phyloP scores from a whole-genome alignment of 2,888 invertebrate species.

The Mellilla xanthometata region DNA sequence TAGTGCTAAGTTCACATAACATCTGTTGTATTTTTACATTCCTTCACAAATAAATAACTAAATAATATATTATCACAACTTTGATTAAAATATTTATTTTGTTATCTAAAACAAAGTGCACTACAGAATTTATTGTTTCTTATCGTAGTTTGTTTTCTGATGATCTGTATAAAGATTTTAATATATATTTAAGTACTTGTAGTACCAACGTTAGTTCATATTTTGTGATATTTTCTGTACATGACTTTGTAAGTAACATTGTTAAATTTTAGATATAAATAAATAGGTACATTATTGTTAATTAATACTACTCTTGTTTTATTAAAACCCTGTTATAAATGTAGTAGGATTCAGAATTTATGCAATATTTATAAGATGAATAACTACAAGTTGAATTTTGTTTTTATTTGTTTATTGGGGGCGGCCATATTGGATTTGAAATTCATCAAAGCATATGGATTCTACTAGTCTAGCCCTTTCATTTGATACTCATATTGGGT shows the following conservation, averaged over 20 bases:
- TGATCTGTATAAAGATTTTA: constrained; percentile 39
- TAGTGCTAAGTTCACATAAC: constrained; percentile 18
- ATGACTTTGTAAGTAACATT: constrained; percentile 45
- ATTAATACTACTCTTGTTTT: not conserved
- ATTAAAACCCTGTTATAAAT: too few species aligned
- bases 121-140: constrained; percentile 25
- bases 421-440: too few species aligned
- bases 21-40: constrained; percentile 21
- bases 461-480: too few species aligned
- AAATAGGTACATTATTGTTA: constrained; percentile 30
- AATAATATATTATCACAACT: too few species aligned
- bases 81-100: not conserved
- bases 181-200: constrained; percentile 31
- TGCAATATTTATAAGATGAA: too few species aligned
- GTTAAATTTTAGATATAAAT: constrained; percentile 63
- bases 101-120: constrained; percentile 29
- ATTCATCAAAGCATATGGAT: too few species aligned
- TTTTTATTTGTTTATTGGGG: too few species aligned
- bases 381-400: too few species aligned
- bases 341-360: too few species aligned
- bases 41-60: constrained; percentile 12
- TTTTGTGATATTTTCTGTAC: constrained; percentile 50
- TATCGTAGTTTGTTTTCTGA: constrained; percentile 30
- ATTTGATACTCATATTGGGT: too few species aligned
- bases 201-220: constrained; percentile 29